Evolutionary conservation across 2,797 vertebrate species (phyloP).

Genomic region (Meriones psammophilus): DNA sequence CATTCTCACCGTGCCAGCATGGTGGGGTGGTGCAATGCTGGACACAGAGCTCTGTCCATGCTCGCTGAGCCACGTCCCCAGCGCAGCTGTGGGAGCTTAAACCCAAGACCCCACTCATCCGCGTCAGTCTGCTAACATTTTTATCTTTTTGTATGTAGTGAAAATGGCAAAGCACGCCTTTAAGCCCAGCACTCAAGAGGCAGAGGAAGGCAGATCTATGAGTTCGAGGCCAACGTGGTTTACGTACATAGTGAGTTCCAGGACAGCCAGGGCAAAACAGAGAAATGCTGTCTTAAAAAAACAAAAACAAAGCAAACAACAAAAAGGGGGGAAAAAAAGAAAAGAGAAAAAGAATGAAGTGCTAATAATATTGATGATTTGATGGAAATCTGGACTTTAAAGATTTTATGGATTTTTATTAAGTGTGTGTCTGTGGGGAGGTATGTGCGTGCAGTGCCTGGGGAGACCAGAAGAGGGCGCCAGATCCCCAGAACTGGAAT

Average conservation of each 20-base stretch:
- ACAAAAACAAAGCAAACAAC: not conserved
- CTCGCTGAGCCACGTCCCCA: not conserved
- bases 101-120: not conserved
- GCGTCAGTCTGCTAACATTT: not conserved
- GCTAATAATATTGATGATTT: not conserved
- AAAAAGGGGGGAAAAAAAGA: not conserved
- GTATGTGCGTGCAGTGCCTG: not conserved
- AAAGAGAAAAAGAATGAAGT: not conserved
- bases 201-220: not conserved
- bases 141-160: not conserved
- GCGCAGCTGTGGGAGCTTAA: not conserved
- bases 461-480: not conserved
- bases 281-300: not conserved
- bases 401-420: not conserved
- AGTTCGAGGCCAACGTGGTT: not conserved
- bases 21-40: not conserved
- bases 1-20: not conserved
- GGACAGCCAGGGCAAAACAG: not conserved
- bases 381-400: not conserved
- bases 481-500: not conserved
- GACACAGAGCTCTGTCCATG: not conserved
- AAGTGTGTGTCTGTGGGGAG: not conserved
- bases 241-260: not conserved
- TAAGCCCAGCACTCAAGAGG: not conserved
- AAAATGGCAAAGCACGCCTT: not conserved